Evolutionary conservation across 2,888 invertebrate genomes (phyloP).

Genomic region (Lymantria monacha): DNA sequence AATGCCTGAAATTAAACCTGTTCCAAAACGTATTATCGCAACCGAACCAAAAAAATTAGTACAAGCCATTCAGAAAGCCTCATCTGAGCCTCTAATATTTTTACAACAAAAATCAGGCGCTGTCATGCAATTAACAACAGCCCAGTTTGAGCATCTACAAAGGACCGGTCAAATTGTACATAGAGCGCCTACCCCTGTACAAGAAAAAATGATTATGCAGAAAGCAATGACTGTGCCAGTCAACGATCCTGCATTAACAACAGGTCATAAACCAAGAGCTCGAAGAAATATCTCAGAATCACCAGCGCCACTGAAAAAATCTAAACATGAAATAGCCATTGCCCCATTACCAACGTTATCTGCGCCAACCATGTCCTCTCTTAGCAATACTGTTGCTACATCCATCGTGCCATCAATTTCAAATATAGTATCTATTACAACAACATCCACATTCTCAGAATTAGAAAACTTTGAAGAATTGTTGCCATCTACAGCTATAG

Average conservation of each 20-base stretch:
- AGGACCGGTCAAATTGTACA: slow-evolving; percentile 74
- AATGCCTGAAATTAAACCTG: slow-evolving; percentile 66
- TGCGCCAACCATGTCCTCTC: slow-evolving; percentile 31
- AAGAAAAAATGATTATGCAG: slow-evolving; percentile 61
- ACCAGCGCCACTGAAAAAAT: slow-evolving; percentile 54
- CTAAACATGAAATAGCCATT: slow-evolving; percentile 58
- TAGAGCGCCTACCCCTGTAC: slow-evolving; percentile 48
- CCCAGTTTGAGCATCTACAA: slow-evolving; percentile 77
- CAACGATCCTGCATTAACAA: slow-evolving; percentile 44
- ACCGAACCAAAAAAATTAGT: slow-evolving; percentile 64
- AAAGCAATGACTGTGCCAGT: slow-evolving; percentile 53
- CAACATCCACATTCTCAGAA: slow-evolving; percentile 49
- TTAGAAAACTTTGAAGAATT: slow-evolving; percentile 74
- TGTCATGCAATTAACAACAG: slow-evolving; percentile 72
- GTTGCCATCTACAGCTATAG: slow-evolving; percentile 72
- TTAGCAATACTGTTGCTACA: slow-evolving; percentile 36
- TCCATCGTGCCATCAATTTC: slow-evolving; percentile 42
- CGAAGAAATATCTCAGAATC: slow-evolving; percentile 53
- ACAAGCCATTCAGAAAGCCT: slow-evolving; percentile 60
- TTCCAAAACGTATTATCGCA: slow-evolving; percentile 57
- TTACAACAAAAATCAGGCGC: slow-evolving; percentile 75
- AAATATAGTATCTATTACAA: slow-evolving; percentile 42
- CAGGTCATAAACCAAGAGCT: slow-evolving; percentile 50
- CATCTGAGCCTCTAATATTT: slow-evolving; percentile 68
- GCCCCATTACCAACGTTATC: slow-evolving; percentile 41